A percentile compares a stretch with the other conserved stretches of the same genome.
These are phyloP conservation scores for Toxotes jaculatrix DNA, from an alignment of 2,113 vertebrate species.

Conservation along the genomic window DNA sequence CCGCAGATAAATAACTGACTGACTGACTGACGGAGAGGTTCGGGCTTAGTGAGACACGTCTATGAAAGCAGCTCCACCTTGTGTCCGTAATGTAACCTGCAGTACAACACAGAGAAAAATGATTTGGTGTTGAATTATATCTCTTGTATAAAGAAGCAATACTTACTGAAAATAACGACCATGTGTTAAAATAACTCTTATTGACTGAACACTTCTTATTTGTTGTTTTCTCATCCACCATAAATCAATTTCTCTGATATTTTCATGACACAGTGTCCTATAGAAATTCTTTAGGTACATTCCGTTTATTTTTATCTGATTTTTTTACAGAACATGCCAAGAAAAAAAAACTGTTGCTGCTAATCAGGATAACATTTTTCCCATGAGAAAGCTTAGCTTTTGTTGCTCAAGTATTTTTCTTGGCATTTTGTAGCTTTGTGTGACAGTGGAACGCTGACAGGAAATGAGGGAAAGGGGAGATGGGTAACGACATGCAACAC, in stretches of 20 bases:
- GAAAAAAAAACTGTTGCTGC: no score
- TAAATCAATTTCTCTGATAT: neutral
- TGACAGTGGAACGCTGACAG: neutral
- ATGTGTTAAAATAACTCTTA: neutral
- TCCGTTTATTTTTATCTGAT: neutral
- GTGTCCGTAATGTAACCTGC: neutral
- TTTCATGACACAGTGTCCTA: neutral
- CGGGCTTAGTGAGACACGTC: neutral
- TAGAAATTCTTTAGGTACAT: neutral
- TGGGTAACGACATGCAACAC: neutral
- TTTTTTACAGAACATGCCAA: neutral
- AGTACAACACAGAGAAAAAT: neutral
- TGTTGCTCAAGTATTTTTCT: neutral
- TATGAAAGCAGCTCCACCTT: constrained; percentile 36
- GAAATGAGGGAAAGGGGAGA: neutral
- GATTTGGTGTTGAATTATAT: neutral
- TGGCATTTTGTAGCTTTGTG: neutral
- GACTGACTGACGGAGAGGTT: neutral
- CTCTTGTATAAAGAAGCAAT: neutral
- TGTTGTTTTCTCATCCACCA: neutral
- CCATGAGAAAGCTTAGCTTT: neutral
- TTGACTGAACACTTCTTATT: neutral
- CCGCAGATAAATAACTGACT: neutral
- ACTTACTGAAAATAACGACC: neutral
- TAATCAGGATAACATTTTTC: neutral